A percentile compares a stretch with the other conserved stretches of the same genome.
phyloP scores from a whole-genome alignment of 2,113 vertebrate genomes.

The Bubo scandiacus region DNA sequence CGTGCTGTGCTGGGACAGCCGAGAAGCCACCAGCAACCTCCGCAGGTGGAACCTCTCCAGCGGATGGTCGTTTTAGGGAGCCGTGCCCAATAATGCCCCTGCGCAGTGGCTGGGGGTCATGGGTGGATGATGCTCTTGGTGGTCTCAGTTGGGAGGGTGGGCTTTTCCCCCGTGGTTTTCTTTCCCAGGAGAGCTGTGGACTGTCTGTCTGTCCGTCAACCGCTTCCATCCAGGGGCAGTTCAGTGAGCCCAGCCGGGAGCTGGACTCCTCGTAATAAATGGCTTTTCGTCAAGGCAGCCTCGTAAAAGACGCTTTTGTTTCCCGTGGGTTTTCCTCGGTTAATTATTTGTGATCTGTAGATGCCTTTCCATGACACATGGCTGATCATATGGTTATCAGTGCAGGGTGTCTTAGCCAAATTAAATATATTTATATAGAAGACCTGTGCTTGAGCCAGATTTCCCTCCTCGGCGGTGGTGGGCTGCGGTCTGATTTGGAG shows the following conservation, averaged over 20 bases:
- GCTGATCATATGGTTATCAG: conserved; percentile 35
- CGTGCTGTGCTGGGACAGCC: background rate
- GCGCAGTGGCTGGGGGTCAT: fast-evolving
- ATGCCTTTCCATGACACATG: conserved; percentile 54
- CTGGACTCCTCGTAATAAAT: background rate
- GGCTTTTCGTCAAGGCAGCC: background rate
- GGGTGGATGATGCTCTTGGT: background rate
- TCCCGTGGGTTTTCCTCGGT: conserved; percentile 47
- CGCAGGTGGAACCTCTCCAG: background rate
- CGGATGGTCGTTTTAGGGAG: background rate
- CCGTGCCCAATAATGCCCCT: fast-evolving
- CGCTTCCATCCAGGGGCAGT: background rate
- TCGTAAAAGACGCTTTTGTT: conserved; percentile 56
- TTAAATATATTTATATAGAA: conserved; percentile 37
- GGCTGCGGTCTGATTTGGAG: background rate
- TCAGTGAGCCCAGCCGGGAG: background rate
- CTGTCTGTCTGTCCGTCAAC: background rate
- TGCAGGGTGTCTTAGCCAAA: background rate
- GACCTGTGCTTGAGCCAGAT: background rate
- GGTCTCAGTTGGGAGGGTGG: background rate
- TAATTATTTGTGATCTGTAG: conserved; percentile 68
- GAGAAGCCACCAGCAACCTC: background rate
- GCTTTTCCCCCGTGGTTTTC: fast-evolving
- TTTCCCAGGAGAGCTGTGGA: background rate
- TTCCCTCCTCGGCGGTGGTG: background rate